Evolutionary conservation across 2,888 invertebrate genomes (phyloP), one percentile per base, ranked within the genome.

Genomic region (Sinopyrophorus schimmeli): DNA sequence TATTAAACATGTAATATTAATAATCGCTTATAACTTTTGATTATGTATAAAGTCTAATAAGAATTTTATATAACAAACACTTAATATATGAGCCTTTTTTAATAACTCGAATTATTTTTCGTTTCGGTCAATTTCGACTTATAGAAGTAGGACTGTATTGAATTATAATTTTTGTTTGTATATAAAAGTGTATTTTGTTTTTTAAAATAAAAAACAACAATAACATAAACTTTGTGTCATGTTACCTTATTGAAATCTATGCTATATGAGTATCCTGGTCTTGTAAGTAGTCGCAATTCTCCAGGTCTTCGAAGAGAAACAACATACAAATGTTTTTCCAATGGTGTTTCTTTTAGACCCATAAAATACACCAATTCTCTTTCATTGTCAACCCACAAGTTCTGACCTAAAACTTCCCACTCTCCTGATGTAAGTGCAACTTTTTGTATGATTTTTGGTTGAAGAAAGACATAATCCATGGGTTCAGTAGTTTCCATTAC

Each of bases 281-380:
- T 77, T 0, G 94, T 94, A 5, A 95, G 77, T 39, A 93, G 75
- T 32, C 86, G 77, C 43, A 89, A 80, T 60, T 87, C 82, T 53
- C 84, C 82, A 0, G 91, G 88, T 24, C 82, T 73, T 15, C 83
- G 77, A 41, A 89, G 72, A 4, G 89, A 85, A 2, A 89, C 88
- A 2, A 86, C 92, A 76, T 93, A 97, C 63, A 96, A 76, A 70
- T 97, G 97, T 57, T 91, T 87, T 74, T 97, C 96, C 51, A 97
- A 74, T 0, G 95, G 93, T 3, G 91, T 87, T 75, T 97, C 95
- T 58, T 87, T 86, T 50, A 93, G 77, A 3, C 90, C 96, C 65
- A 91, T 83, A 76, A 97, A 96, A 77, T 93, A 97, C 1, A 97
- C 88, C 48, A 95, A 76, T 48, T 86, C 82, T 54, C 85, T 79